Percentiles rank a stretch among this genome's conserved stretches.
Evolutionary conservation across 2,113 vertebrate species (phyloP).

Genomic region (Seriola aureovittata): DNA sequence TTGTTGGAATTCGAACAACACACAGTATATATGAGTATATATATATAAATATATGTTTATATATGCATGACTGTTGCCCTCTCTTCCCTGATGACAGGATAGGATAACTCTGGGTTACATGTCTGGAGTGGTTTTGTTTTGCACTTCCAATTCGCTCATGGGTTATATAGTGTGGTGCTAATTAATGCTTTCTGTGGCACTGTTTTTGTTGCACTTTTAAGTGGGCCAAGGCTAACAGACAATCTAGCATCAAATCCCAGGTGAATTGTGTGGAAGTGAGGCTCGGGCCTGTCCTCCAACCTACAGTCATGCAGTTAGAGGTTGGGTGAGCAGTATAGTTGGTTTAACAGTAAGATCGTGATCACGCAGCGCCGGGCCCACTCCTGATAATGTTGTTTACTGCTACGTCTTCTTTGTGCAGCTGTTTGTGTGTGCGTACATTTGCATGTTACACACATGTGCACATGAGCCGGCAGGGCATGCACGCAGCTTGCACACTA

Average conservation of each 20-base stretch:
- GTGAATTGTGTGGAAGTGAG: slow-evolving; percentile 11
- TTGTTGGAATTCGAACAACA: slow-evolving; percentile 7
- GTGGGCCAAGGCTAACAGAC: slow-evolving; percentile 72
- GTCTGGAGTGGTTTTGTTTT: slow-evolving; percentile 19
- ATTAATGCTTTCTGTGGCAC: slow-evolving; percentile 57
- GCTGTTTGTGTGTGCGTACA: slow-evolving; percentile 47
- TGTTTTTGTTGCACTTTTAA: slow-evolving; percentile 67
- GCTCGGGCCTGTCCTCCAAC: slow-evolving; percentile 30
- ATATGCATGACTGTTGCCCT: no score
- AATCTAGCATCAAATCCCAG: slow-evolving; percentile 59
- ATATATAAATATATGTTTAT: not conserved
- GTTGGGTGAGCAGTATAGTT: not conserved
- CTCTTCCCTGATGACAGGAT: no score
- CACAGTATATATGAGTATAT: not conserved
- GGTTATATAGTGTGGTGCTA: slow-evolving; percentile 39
- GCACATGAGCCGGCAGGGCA: slow-evolving; percentile 64
- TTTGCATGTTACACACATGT: slow-evolving; percentile 59
- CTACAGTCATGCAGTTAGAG: slow-evolving; percentile 9
- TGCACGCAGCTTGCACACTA: slow-evolving; percentile 71
- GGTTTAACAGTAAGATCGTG: slow-evolving; percentile 5
- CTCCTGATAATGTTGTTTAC: slow-evolving; percentile 56
- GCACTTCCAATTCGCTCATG: slow-evolving; percentile 6
- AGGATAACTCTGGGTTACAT: not conserved
- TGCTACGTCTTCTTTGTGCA: slow-evolving; percentile 28
- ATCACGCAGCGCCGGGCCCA: slow-evolving; percentile 7